A percentile compares a stretch with the other conserved stretches of the same genome.
These are phyloP conservation scores for Thripadectes ignobilis DNA, from an alignment of 2,797 vertebrate genomes.

Conservation along the genomic window DNA sequence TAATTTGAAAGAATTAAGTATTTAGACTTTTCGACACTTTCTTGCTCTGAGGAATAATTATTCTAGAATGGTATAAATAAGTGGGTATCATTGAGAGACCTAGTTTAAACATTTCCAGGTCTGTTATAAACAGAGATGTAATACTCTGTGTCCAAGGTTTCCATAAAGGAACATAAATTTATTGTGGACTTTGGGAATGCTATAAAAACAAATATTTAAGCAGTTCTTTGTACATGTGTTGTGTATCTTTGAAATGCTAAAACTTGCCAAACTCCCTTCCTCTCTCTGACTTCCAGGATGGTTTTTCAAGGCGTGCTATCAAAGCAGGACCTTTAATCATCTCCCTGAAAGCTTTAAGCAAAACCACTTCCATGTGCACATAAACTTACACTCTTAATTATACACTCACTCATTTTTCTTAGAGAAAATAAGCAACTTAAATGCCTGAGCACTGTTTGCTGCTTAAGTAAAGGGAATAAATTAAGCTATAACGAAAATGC, in stretches of 20 bases:
- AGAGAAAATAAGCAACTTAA: not conserved
- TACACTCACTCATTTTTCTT: not conserved
- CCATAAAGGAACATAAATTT: not conserved
- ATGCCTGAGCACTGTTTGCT: not conserved
- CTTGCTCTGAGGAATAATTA: not conserved
- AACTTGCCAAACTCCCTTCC: not conserved
- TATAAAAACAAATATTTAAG: not conserved
- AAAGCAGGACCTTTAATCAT: slow-evolving; percentile 1
- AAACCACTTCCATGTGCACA: not conserved
- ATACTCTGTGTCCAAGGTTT: not conserved
- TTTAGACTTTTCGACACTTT: fast-evolving
- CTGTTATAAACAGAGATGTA: not conserved
- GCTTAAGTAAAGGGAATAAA: slow-evolving; percentile 8
- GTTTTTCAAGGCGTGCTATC: not conserved
- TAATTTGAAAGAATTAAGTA: not conserved
- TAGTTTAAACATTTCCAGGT: not conserved
- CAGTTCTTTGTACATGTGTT: not conserved
- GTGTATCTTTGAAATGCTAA: not conserved
- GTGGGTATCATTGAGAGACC: not conserved
- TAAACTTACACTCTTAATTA: slow-evolving; percentile 48
- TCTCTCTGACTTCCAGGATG: not conserved
- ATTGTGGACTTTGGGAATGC: not conserved
- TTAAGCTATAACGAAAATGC: not conserved
- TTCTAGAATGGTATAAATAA: not conserved
- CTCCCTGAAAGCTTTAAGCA: not conserved